Evolutionary conservation across 2,113 vertebrate species (phyloP), one percentile per base, ranked within the genome.

Genomic region (Mola mola): DNA sequence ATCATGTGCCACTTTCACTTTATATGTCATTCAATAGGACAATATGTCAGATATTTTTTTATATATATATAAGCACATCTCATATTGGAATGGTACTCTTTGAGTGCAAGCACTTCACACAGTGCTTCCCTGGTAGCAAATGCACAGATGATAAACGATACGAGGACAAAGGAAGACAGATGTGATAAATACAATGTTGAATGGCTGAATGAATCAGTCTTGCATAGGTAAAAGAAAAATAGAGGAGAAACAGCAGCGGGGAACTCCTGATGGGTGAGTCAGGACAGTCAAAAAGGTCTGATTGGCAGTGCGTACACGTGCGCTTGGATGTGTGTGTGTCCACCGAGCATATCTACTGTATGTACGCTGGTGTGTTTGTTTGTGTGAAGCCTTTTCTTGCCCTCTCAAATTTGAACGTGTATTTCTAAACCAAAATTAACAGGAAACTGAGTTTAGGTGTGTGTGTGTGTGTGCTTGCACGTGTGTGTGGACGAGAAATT

Each of bases 201-300:
- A 86, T 81, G 71, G 75, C 77, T 81, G n/a, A 81, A 89, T 86
- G 79, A 87, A 82, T 79, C 71, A 66, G 60, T 66, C 52, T 59
- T n/a, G n/a, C n/a, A n/a, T n/a, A n/a, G n/a, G n/a, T n/a, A n/a
- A n/a, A n/a, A n/a, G n/a, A n/a, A n/a, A n/a, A n/a, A n/a, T n/a
- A n/a, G n/a, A n/a, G n/a, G n/a, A 74, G 72, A 80, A 79, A 57
- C 37, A 52, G 47, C 56, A 68, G 62, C 50, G 20, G 71, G 71
- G 68, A 75, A 75, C 73, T 79, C 76, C 72, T 71, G 67, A 47
- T 46, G 68, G 33, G 33, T 69, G 78, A 85, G 66, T 81, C 72
- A 52, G 71, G 64, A 59, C 47, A 64, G 51, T 69, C 37, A 61
- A 56, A 72, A 55, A 34, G 58, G 5, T 37, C 53, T 76, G 86